Base-by-base conservation (phyloP, 2,888 invertebrate genomes). In the Lottia scabra region DNA sequence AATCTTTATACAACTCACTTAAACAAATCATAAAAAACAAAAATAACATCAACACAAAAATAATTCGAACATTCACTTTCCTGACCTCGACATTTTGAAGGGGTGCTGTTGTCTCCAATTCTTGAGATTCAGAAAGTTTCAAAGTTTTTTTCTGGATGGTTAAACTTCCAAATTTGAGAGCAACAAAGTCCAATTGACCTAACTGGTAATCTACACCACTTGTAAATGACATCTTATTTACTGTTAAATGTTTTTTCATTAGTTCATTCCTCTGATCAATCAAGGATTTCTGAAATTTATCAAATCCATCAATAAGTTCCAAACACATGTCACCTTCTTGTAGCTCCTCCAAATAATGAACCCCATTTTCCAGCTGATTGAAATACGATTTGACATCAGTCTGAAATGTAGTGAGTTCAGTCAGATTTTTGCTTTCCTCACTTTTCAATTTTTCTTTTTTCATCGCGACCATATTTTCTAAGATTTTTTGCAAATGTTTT, bases 281-380 rank as follows among this genome's bases (percentile, higher is more conserved):
- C 5, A 78, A 48, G 0, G 76, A 68, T 23, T 75, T 75, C 65
- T 74, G 75, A 71, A 78, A 81, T 27, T 77, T 80, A 16, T 75
- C 73, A 67, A 72, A 81, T 56, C 81, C 77, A 27, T 82, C 79
- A 10, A 84, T 30, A 26, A 83, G 76, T 74, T 85, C 85, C 62
- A 85, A 73, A 71, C 84, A 83, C 69, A 85, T 80, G 63, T 85
- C 85, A 46, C 81, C 83, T 44, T 84, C 82, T 62, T 84, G 83
- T 0, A 85, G 74, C 30, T 84, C 84, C 46, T 78, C 79, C 5
- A 85, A 77, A 72, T 84, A 85, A 10, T 73, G 68, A 26, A 78
- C 71, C 5, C 83, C 85, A 8, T 79, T 72, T 30, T 81, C 78
- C 19, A 83, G 65, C 38, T 82, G 78, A 38, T 80, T 77, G 5